A percentile compares a stretch with the other conserved stretches of the same genome.
phyloP scores from a whole-genome alignment of 2,888 invertebrate species.

The Catocala fraxini region DNA sequence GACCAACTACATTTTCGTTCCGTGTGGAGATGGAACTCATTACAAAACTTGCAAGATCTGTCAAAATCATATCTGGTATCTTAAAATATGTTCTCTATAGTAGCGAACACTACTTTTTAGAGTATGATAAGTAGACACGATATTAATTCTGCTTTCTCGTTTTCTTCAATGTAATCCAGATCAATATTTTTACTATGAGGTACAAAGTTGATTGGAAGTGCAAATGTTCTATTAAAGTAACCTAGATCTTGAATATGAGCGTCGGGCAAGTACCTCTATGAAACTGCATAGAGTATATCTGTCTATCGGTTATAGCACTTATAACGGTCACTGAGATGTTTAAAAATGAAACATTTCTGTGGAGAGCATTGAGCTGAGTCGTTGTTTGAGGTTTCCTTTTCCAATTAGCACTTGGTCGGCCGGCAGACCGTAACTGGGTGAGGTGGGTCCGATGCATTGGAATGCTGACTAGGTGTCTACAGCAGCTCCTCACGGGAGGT shows the following conservation, averaged over 20 bases:
- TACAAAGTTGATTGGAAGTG: slow-evolving; percentile 18
- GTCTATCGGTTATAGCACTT: slow-evolving; percentile 80
- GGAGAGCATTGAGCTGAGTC: slow-evolving; percentile 85
- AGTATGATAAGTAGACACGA: too few relatives aligned
- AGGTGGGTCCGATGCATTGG: slow-evolving; percentile 72
- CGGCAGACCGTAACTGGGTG: slow-evolving; percentile 86
- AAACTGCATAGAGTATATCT: slow-evolving; percentile 52
- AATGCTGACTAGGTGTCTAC: slow-evolving; percentile 73
- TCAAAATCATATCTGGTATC: too few relatives aligned
- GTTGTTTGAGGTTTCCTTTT: slow-evolving; percentile 87
- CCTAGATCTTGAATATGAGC: slow-evolving; percentile 48
- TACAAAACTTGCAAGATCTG: too few relatives aligned
- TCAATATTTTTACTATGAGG: slow-evolving; percentile 1
- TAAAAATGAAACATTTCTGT: slow-evolving; percentile 87
- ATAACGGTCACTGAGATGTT: slow-evolving; percentile 82
- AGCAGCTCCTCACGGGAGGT: slow-evolving; percentile 70
- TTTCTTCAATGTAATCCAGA: not conserved
- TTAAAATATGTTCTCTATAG: too few relatives aligned
- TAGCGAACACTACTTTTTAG: too few relatives aligned
- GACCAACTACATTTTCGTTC: too few relatives aligned
- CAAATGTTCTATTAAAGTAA: slow-evolving; percentile 39
- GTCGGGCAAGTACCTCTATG: slow-evolving; percentile 30
- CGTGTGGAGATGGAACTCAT: too few relatives aligned
- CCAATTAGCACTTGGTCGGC: slow-evolving; percentile 85
- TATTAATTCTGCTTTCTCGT: too few relatives aligned